Percentiles rank a stretch among this genome's conserved stretches.
Evolutionary conservation across 2,888 invertebrate species (phyloP).

Genomic region (Conchocele bisecta): DNA sequence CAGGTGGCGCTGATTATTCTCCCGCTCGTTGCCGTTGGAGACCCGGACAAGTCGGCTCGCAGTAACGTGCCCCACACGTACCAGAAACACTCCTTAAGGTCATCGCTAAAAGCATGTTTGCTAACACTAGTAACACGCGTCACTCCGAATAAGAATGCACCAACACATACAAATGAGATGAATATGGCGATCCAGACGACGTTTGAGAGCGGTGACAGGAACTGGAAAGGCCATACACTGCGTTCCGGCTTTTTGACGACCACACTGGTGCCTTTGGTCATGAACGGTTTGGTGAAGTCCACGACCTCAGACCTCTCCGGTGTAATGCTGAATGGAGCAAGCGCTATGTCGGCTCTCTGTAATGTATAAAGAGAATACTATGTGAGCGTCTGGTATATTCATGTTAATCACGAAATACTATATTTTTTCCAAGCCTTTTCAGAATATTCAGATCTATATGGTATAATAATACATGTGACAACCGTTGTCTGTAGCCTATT

Average conservation of each 20-base stretch:
- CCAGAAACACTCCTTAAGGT: conserved; percentile 78
- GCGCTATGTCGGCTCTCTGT: conserved; percentile 97
- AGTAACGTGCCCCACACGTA: conserved; percentile 78
- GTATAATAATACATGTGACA: no score
- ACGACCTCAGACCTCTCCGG: conserved; percentile 95
- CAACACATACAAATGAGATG: conserved; percentile 71
- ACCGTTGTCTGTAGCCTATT: no score
- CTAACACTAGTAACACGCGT: conserved; percentile 73
- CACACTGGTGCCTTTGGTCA: conserved; percentile 97
- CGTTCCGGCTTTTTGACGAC: conserved; percentile 95
- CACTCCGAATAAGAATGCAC: conserved; percentile 74
- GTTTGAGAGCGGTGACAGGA: conserved; percentile 95
- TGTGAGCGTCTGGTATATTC: no score
- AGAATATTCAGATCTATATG: no score
- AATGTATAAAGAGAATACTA: no score
- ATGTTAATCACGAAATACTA: no score
- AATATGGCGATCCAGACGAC: conserved; percentile 87
- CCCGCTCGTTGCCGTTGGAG: conserved; percentile 73
- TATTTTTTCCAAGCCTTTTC: no score
- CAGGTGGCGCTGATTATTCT: conserved; percentile 75
- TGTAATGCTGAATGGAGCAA: conserved; percentile 97
- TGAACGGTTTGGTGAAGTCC: conserved; percentile 98
- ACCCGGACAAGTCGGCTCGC: conserved; percentile 71
- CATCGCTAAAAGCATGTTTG: conserved; percentile 56
- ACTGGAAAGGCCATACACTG: conserved; percentile 95